Evolutionary conservation across 2,797 vertebrate species (phyloP), one percentile per base, ranked within the genome.

Genomic region (Silurus aristotelis): DNA sequence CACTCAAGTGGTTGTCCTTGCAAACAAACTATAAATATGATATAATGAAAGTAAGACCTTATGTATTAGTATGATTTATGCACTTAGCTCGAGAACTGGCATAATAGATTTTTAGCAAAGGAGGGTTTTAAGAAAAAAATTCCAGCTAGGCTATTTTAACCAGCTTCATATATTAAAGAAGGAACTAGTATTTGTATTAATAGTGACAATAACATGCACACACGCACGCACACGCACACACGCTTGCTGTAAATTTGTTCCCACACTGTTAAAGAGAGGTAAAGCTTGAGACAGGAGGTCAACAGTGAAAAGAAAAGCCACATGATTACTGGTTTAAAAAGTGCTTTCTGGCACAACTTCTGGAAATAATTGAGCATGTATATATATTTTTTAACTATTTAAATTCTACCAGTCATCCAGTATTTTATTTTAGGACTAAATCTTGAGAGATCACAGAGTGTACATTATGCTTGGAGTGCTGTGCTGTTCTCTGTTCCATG

Each of bases 401-500:
- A 31, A 52, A 55, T 55, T 73, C 13, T 73, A 6, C 13, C 1
- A 14, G 1, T 73, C 15, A 19, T 70, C 68, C 17, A 43, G 2
- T 75, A 27, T 48, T 55, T 75, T 55, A 27, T n/a, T 73, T 48
- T 72, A 7, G 43, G 31, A 43, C 68, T 19, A 71, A 43, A 31
- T 6, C 14, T 38, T 31, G 66, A 68, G 66, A 38, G 27, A 38
- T 68, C 27, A 38, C 66, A 68, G 12, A 66, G 68, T 71, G 38
- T 43, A 31, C 14, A 38, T 68, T 27, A 66, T 66, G 63, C 7
- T 66, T 9, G 13, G 63, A 61, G 8, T 20, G 19, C 60, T 61
- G 60, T 22, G 38, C 38, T 38, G 38, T 38, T 60, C 14, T 61
- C 60, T 20, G 20, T 85, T 76, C 64, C 79, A 80, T 71, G 43